These are phyloP conservation scores for Uloborus diversus DNA, from an alignment of 1,140 invertebrate genomes.

Conservation along the genomic window DNA sequence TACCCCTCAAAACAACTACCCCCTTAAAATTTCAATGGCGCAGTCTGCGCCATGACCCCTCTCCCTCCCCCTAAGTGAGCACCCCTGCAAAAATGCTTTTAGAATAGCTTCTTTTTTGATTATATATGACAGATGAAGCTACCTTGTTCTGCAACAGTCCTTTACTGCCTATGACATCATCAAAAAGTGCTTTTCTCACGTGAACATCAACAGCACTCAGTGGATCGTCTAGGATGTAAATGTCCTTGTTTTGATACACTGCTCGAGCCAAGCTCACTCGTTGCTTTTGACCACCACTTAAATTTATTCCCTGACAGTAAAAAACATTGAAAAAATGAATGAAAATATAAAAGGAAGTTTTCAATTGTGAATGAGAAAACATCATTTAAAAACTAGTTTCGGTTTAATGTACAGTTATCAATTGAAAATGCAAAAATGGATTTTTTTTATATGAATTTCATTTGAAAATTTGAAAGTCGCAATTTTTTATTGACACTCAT, in stretches of 20 bases:
- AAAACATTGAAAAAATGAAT: neutral
- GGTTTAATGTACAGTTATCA: neutral
- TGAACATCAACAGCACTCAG: constrained; percentile 69
- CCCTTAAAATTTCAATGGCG: no score
- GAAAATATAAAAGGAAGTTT: neutral
- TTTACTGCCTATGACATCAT: constrained; percentile 65
- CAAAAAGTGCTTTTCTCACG: constrained; percentile 65
- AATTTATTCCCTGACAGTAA: constrained; percentile 64
- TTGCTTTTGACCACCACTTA: constrained; percentile 70
- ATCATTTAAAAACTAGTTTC: neutral
- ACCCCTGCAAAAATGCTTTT: no score
- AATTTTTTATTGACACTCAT: no score
- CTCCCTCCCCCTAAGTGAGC: no score
- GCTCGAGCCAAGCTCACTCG: constrained; percentile 67
- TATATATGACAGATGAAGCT: neutral
- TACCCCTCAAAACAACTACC: no score
- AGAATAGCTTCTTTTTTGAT: neutral
- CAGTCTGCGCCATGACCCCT: no score
- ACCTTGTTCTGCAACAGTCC: constrained; percentile 58
- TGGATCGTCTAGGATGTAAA: constrained; percentile 69
- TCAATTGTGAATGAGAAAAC: no score
- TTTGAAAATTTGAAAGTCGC: neutral
- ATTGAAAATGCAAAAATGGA: no score
- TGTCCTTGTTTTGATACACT: constrained; percentile 66
- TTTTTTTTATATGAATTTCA: neutral